Evolutionary conservation across 2,113 vertebrate genomes (phyloP).

Genomic region (Pardalotus punctatus): DNA sequence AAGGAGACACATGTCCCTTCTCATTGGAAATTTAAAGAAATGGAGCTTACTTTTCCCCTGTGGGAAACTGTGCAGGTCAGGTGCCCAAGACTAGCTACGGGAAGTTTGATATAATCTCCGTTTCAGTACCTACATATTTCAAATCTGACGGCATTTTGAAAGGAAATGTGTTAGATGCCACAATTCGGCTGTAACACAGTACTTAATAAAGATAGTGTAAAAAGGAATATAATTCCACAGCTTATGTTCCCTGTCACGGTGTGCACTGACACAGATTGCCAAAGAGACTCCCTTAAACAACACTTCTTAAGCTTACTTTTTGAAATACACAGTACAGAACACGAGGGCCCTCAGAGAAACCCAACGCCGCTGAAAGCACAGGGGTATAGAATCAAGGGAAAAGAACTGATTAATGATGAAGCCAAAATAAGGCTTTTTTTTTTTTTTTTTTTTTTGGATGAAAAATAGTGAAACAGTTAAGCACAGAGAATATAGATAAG

Average conservation of each 20-base stretch:
- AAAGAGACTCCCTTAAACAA: neutral
- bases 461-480: neutral
- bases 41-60: slow-evolving; percentile 68
- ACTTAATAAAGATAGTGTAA: neutral
- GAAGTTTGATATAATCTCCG: slow-evolving; percentile 64
- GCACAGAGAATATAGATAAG: neutral
- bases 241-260: slow-evolving; percentile 3
- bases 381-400: neutral
- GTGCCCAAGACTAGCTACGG: slow-evolving; percentile 66
- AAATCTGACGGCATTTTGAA: slow-evolving; percentile 34
- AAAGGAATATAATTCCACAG: neutral
- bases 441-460: too few relatives aligned
- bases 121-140: slow-evolving; percentile 67
- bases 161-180: slow-evolving; percentile 36
- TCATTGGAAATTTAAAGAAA: slow-evolving; percentile 74
- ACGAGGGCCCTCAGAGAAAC: neutral
- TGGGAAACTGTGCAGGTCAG: slow-evolving; percentile 74
- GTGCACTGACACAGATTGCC: neutral
- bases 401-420: neutral
- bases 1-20: slow-evolving; percentile 83
- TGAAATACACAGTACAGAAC: neutral
- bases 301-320: neutral
- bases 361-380: neutral
- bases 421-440: neutral
- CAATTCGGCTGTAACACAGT: neutral